Conservation (phyloP, 2,797 vertebrate genomes). For the Lagodon rhomboides region DNA sequence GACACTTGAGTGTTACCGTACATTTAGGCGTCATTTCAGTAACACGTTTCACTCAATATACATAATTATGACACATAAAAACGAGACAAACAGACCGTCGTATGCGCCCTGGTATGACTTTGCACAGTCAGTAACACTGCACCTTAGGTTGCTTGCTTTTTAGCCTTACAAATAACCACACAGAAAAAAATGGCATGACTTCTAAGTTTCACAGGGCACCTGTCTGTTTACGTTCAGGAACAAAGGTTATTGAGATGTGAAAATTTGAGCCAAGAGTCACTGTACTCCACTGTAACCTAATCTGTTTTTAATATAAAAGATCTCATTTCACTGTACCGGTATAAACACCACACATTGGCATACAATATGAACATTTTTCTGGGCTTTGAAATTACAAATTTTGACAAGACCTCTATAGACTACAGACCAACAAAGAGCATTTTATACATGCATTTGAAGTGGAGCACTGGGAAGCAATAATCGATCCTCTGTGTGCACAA, state of each 20-base stretch:
- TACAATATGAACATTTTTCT: conserved; percentile 46
- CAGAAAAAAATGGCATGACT: conserved; percentile 27
- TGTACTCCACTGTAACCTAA: conserved; percentile 26
- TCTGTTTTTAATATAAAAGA: conserved; percentile 35
- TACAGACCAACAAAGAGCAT: conserved; percentile 38
- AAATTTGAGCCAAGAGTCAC: conserved; percentile 10
- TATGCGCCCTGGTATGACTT: conserved; percentile 27
- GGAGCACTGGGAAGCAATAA: conserved; percentile 22
- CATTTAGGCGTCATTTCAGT: conserved; percentile 27
- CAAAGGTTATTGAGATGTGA: background rate
- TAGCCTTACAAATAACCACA: conserved; percentile 40
- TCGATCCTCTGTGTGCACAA: conserved; percentile 34
- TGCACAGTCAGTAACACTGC: conserved; percentile 12
- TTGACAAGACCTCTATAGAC: conserved; percentile 33
- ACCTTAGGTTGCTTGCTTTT: conserved; percentile 28
- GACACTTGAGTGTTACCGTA: conserved; percentile 6
- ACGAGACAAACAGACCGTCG: conserved; percentile 6
- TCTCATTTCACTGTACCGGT: conserved; percentile 47
- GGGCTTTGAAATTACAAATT: conserved; percentile 32
- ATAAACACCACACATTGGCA: conserved; percentile 47
- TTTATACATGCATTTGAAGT: conserved; percentile 57
- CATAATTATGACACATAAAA: conserved; percentile 27
- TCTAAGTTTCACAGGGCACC: conserved; percentile 14
- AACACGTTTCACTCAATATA: conserved; percentile 15
- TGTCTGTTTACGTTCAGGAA: conserved; percentile 8